Evolutionary conservation across 2,888 invertebrate genomes (phyloP).

Genomic region (Apotomis turbidana): DNA sequence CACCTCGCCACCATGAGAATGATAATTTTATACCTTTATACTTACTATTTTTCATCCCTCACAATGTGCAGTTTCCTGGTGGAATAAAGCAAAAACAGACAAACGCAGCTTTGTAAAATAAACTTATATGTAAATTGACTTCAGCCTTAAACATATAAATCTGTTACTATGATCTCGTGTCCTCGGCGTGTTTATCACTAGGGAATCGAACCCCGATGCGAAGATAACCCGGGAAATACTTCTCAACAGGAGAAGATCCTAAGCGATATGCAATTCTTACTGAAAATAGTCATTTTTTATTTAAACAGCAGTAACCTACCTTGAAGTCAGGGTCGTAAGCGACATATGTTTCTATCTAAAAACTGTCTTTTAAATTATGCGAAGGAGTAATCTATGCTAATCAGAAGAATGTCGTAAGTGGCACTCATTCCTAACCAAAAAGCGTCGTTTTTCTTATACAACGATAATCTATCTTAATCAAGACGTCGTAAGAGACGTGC

Average conservation of each 20-base stretch:
- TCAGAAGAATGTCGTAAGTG: not conserved
- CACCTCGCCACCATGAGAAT: too few species aligned
- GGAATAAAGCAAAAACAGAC: too few species aligned
- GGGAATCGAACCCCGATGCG: constrained; percentile 33
- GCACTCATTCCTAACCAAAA: not conserved
- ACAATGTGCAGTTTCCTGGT: too few species aligned
- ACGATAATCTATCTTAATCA: not conserved
- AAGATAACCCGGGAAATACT: constrained; percentile 11
- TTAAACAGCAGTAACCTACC: too few species aligned
- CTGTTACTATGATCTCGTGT: constrained; percentile 30
- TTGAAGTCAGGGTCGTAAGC: not conserved
- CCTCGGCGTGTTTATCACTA: constrained; percentile 18
- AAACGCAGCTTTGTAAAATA: not conserved
- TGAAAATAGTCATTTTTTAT: not conserved
- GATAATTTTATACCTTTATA: too few species aligned
- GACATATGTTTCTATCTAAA: not conserved
- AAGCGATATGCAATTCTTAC: not conserved
- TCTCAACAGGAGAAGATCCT: not conserved
- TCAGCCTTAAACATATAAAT: constrained; percentile 22
- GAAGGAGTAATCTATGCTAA: not conserved
- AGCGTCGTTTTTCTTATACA: not conserved
- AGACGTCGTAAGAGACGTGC: not conserved
- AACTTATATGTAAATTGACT: not conserved
- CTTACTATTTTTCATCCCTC: too few species aligned
- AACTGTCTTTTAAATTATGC: not conserved